Conservation (phyloP, 2,113 vertebrate species). For the Epinephelus moara region DNA sequence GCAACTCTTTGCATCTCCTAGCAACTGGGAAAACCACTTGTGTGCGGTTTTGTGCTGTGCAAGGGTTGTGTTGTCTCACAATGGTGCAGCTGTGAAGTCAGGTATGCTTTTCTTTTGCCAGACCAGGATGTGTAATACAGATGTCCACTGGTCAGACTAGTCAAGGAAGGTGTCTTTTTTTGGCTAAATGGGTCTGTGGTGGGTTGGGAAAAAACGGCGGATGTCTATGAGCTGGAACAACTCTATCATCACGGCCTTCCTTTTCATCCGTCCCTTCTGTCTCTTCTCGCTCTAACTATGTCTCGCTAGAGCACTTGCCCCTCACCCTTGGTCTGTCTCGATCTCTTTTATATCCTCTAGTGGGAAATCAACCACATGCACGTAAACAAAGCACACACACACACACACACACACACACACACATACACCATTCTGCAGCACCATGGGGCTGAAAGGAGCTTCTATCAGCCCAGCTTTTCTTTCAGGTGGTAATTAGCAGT, state of each 20-base stretch:
- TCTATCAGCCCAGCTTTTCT: conserved; percentile 74
- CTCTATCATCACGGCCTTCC: conserved; percentile 57
- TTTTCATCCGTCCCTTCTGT: conserved; percentile 42
- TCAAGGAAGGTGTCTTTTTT: conserved; percentile 6
- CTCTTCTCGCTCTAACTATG: conserved; percentile 31
- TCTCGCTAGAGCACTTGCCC: conserved; percentile 55
- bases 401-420: conserved; percentile 10
- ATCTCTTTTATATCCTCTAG: conserved; percentile 66
- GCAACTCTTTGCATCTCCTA: conserved; percentile 39
- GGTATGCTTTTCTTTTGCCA: neutral
- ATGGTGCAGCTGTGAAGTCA: conserved; percentile 7
- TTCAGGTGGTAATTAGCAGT: conserved; percentile 83
- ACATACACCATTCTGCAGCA: conserved; percentile 34
- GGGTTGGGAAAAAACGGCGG: conserved; percentile 7
- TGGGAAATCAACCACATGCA: conserved; percentile 67
- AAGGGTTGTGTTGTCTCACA: conserved; percentile 4
- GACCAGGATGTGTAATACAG: conserved; percentile 22
- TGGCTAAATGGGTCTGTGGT: conserved; percentile 15
- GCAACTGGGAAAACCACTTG: conserved; percentile 41
- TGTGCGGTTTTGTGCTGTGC: neutral
- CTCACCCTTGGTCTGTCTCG: conserved; percentile 51
- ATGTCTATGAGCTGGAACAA: conserved; percentile 28
- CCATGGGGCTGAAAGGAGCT: conserved; percentile 69
- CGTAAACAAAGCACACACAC: conserved; percentile 45
- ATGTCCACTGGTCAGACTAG: conserved; percentile 24